Evolutionary conservation across 2,113 vertebrate species (phyloP), one percentile per base, ranked within the genome.

Genomic region (Astur gentilis): DNA sequence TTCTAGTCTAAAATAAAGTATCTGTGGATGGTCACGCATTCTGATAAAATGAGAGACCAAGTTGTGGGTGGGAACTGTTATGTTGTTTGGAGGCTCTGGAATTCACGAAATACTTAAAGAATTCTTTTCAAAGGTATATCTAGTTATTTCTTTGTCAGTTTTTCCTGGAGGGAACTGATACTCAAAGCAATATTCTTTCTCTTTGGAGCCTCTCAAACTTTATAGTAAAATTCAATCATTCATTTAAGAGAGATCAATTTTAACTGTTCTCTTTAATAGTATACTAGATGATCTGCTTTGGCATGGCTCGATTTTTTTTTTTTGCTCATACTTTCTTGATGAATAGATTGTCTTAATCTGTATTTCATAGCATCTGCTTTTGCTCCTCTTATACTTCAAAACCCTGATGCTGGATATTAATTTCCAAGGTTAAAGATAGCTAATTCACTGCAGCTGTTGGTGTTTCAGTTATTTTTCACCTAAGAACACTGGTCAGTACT

Each of bases 71-170:
- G 22, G 31, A 86, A 73, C 9, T 29, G 2, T 72, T 77, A 3
- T 2, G 20, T 73, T 94, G 29, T 60, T 82, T 88, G 57, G 11
- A 87, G n/a, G 10, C 34, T 82, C 27, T 87, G 34, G 62, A 69
- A 54, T 82, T 82, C 4, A n/a, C 64, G 1, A 79, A 76, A 22
- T 52, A 72, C 23, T 71, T 83, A 0, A 44, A 72, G 38, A 73
- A 58, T 36, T 83, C 3, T 5, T 90, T 85, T 73, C 34, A 57
- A 58, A 66, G 25, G 7, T 64, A 70, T 54, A 88, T 83, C 3
- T 73, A n/a, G 13, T 62, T 88, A 70, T 3, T 57, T 6, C 16
- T 80, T 80, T 1, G 0, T 80, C n/a, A 42, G 0, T 66, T 73
- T 90, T 93, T 88, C 17, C 14, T 86, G 54, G 16, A 58, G 38